A percentile compares a stretch with the other conserved stretches of the same genome.
These are phyloP conservation scores for Drosophila macrothrix DNA, from an alignment of 2,888 invertebrate species.

Conservation along the genomic window DNA sequence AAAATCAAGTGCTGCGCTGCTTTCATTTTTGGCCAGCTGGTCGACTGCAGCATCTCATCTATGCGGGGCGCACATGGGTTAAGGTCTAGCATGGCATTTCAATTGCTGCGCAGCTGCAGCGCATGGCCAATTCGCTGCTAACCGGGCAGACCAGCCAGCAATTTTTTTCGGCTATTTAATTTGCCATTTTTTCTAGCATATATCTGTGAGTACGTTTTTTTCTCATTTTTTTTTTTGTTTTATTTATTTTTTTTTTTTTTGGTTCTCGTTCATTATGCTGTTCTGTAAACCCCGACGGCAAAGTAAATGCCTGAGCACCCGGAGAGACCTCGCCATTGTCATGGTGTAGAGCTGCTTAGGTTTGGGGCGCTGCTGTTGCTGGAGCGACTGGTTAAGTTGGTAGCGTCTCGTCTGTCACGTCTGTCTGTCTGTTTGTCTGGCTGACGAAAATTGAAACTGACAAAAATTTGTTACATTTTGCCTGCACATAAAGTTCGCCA, in stretches of 20 bases:
- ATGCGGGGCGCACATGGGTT: conserved; percentile 50
- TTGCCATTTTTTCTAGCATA: conserved; percentile 76
- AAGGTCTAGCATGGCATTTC: conserved; percentile 46
- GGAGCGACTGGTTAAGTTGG: conserved; percentile 49
- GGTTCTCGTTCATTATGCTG: conserved; percentile 75
- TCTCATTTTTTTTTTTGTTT: conserved; percentile 20
- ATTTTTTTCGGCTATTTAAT: conserved; percentile 79
- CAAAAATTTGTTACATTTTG: conserved; percentile 80
- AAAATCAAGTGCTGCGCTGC: conserved; percentile 76
- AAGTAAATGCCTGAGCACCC: conserved; percentile 77
- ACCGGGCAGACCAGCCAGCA: conserved; percentile 28
- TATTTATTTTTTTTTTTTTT: conserved; percentile 43
- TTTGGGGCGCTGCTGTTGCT: conserved; percentile 14
- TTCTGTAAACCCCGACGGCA: conserved; percentile 81
- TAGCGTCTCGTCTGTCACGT: conserved; percentile 14
- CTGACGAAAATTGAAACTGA: conserved; percentile 82
- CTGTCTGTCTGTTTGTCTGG: conserved; percentile 8
- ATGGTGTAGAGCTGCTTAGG: conserved; percentile 44
- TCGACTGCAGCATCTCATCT: conserved; percentile 20
- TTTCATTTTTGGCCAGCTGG: conserved; percentile 40
- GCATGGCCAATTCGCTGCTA: conserved; percentile 55
- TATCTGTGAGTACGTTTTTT: conserved; percentile 62
- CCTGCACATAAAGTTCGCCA: conserved; percentile 64
- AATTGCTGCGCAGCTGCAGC: conserved; percentile 71
- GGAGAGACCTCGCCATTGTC: conserved; percentile 73